These are phyloP conservation scores for Synanthedon andrenaeformis DNA, from an alignment of 2,888 invertebrate species.

Conservation along the genomic window DNA sequence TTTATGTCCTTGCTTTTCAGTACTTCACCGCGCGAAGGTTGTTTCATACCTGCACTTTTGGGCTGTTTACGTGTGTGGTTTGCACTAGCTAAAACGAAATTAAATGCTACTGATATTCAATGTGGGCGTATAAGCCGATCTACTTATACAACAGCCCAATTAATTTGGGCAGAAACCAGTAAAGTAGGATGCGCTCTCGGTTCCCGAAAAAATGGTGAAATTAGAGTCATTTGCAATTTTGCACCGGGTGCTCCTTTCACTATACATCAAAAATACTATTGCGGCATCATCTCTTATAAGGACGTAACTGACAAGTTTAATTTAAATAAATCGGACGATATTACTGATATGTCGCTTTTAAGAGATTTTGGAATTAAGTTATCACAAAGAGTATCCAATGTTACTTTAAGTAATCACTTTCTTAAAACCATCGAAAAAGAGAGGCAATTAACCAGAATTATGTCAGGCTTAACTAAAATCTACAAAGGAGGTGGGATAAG, in stretches of 20 bases:
- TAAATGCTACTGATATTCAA: constrained; percentile 33
- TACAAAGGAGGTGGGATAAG: constrained; percentile 31
- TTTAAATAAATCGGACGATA: constrained; percentile 9
- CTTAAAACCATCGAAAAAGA: background rate
- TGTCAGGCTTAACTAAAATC: constrained; percentile 28
- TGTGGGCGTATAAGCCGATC: constrained; percentile 39
- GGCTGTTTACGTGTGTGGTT: constrained; percentile 57
- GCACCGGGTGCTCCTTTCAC: constrained; percentile 49
- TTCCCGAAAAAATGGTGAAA: constrained; percentile 27
- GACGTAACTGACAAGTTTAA: constrained; percentile 13
- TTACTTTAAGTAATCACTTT: background rate
- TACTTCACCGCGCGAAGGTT: constrained; percentile 42
- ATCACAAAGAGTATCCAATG: background rate
- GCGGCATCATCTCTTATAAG: constrained; percentile 37
- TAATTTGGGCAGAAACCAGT: constrained; percentile 49
- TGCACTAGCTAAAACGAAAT: constrained; percentile 30
- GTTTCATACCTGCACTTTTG: constrained; percentile 39
- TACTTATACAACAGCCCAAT: constrained; percentile 42
- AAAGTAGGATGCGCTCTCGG: constrained; percentile 57
- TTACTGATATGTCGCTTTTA: constrained; percentile 20
- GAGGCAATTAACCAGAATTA: constrained; percentile 17
- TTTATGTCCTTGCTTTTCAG: constrained; percentile 21
- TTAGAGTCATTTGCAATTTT: constrained; percentile 52
- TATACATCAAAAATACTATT: constrained; percentile 35
- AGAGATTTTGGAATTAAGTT: constrained; percentile 23